phyloP scores from a whole-genome alignment of 2,113 vertebrate species.

The Varanus komodoensis region DNA sequence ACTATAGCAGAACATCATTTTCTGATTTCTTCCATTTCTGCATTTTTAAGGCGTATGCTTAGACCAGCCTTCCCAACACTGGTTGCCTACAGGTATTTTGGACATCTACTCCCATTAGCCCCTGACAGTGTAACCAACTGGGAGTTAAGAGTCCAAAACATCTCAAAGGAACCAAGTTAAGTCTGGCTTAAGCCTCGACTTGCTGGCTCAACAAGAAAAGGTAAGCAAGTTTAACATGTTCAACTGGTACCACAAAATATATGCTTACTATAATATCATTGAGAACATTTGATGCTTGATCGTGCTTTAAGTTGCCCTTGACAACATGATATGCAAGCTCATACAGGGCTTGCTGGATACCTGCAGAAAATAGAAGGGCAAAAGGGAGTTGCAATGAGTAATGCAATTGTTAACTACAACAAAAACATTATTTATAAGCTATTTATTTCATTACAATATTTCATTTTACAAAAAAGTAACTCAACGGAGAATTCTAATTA shows the following conservation, averaged over 20 bases:
- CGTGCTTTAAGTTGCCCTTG: constrained; percentile 93
- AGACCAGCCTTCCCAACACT: no score
- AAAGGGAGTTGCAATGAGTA: background rate
- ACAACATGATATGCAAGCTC: constrained; percentile 94
- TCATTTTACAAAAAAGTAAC: background rate
- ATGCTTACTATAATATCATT: constrained; percentile 91
- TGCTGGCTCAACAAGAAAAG: background rate
- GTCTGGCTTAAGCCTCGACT: background rate
- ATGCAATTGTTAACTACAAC: background rate
- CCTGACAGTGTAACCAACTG: no score
- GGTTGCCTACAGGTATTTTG: no score
- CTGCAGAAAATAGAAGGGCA: constrained; percentile 72
- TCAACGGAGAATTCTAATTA: background rate
- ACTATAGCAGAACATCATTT: background rate
- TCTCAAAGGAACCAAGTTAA: no score
- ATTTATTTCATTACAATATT: background rate
- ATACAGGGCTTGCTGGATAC: constrained; percentile 92
- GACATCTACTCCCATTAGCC: no score
- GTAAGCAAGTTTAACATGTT: background rate
- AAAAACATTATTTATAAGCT: background rate
- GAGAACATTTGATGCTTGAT: constrained; percentile 89
- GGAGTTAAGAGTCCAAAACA: no score
- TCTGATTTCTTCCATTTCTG: background rate
- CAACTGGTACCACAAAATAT: constrained; percentile 1
- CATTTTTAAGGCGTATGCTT: background rate